Conservation (phyloP, 1,140 invertebrate genomes). For the Drosophila tsacasi region DNA sequence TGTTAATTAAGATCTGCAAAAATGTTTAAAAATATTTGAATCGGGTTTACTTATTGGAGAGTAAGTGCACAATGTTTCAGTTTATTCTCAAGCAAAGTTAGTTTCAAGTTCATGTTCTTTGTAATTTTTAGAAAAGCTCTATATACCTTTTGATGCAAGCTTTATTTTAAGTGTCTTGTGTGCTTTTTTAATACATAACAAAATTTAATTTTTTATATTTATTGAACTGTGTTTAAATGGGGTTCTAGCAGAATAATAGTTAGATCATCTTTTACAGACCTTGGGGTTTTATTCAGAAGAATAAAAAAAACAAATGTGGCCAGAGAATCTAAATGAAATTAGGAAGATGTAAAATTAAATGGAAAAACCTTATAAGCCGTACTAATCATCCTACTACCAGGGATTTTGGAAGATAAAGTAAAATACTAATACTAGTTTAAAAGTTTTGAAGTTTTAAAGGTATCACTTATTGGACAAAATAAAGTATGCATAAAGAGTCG, state of each 20-base stretch:
- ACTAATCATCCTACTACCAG: no score
- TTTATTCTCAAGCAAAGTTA: not conserved
- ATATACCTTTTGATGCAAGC: not conserved
- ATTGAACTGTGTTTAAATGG: not conserved
- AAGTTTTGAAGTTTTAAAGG: not conserved
- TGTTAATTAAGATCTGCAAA: not conserved
- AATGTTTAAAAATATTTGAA: not conserved
- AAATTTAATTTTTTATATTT: not conserved
- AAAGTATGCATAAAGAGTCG: fast-evolving
- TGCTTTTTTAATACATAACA: not conserved
- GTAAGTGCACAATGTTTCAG: not conserved
- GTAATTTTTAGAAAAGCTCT: not conserved
- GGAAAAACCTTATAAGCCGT: not conserved
- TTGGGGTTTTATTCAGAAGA: not conserved
- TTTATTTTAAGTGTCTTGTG: not conserved
- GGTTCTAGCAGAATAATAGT: not conserved
- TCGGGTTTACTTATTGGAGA: no score
- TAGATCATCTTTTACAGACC: not conserved
- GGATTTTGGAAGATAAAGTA: not conserved
- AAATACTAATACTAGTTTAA: no score
- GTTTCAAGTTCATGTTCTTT: not conserved
- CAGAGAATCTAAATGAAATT: not conserved
- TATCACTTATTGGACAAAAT: not conserved
- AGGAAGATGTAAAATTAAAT: not conserved
- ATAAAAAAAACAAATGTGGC: not conserved